These are phyloP conservation scores for Acleris literana DNA, from an alignment of 2,888 invertebrate genomes.

Conservation along the genomic window DNA sequence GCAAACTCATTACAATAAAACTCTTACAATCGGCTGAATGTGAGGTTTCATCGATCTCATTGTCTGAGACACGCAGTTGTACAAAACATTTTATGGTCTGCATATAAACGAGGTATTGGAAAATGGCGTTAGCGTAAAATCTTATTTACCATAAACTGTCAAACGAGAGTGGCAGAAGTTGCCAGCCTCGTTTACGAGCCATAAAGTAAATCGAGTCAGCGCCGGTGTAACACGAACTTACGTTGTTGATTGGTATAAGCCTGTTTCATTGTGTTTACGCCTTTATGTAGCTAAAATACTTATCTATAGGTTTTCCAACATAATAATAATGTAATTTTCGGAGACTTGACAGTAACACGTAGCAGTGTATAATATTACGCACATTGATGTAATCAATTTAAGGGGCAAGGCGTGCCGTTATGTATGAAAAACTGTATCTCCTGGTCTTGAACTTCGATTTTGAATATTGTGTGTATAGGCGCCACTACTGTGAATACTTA, in stretches of 20 bases:
- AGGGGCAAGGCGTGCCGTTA: too few species aligned
- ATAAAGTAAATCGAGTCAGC: constrained; percentile 78
- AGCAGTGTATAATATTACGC: too few species aligned
- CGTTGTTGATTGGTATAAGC: constrained; percentile 20
- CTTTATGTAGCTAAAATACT: not conserved
- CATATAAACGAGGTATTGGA: constrained; percentile 59
- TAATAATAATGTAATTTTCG: too few species aligned
- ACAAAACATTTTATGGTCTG: constrained; percentile 57
- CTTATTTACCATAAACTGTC: constrained; percentile 77
- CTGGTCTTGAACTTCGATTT: too few species aligned
- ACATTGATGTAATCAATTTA: too few species aligned
- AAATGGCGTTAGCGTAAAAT: constrained; percentile 69
- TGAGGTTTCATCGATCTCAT: constrained; percentile 18
- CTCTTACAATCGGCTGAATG: constrained; percentile 12
- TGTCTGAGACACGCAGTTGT: constrained; percentile 51
- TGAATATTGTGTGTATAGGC: too few species aligned
- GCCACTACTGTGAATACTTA: too few species aligned
- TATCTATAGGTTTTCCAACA: too few species aligned
- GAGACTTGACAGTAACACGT: too few species aligned
- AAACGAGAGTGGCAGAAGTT: constrained; percentile 71
- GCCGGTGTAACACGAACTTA: constrained; percentile 9
- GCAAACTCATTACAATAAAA: not conserved
- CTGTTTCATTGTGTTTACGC: not conserved
- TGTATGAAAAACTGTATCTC: too few species aligned
- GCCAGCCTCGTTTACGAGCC: constrained; percentile 75